Conservation (phyloP, 1,140 invertebrate species). For the Asobara japonica region DNA sequence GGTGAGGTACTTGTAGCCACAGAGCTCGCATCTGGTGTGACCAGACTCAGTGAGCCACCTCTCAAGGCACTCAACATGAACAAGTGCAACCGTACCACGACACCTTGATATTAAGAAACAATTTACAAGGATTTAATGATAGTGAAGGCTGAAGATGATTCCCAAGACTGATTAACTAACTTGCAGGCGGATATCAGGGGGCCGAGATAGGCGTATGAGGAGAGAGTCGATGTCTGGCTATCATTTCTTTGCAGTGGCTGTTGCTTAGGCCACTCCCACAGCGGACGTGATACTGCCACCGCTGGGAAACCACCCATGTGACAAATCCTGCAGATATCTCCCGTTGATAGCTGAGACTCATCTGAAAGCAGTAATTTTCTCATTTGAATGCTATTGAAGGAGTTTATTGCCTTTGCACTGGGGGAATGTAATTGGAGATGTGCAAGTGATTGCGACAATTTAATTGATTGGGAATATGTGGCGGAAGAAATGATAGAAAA, state of each 20-base stretch:
- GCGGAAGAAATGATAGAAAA: no score
- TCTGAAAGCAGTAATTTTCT: constrained; percentile 15
- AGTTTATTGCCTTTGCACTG: neutral
- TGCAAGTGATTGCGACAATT: no score
- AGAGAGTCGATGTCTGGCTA: constrained; percentile 41
- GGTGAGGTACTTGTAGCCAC: constrained; percentile 68
- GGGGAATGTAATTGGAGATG: no score
- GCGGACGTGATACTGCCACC: constrained; percentile 34
- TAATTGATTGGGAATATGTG: no score
- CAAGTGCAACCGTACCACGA: constrained; percentile 73
- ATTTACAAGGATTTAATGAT: neutral
- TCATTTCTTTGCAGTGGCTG: constrained; percentile 28
- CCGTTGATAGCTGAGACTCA: constrained; percentile 29
- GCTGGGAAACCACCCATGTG: constrained; percentile 56
- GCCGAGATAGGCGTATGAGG: constrained; percentile 47
- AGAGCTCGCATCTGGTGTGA: constrained; percentile 70
- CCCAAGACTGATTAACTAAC: constrained; percentile 39
- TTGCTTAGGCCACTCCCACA: constrained; percentile 38
- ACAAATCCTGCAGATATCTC: constrained; percentile 62
- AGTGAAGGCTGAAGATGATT: neutral
- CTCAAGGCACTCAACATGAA: constrained; percentile 75
- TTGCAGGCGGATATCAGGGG: constrained; percentile 61
- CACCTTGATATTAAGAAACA: constrained; percentile 58
- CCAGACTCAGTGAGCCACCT: constrained; percentile 75
- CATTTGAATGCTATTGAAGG: neutral